Conservation (phyloP, 1,140 invertebrate species). For the Trypoxylus dichotomus region DNA sequence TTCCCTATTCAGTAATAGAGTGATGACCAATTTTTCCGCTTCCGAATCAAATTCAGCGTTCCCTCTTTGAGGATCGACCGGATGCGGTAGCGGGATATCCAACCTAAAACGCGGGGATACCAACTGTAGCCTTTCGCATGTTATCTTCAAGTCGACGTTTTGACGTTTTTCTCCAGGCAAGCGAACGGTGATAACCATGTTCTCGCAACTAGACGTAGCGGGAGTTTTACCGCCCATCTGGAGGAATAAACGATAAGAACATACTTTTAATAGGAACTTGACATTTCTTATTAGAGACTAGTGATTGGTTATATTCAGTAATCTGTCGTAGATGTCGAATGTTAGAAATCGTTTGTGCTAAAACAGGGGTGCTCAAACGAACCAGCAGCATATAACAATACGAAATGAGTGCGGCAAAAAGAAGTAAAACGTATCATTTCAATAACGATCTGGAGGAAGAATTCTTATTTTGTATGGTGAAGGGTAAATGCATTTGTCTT, state of each 20-base stretch:
- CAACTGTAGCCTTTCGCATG: slow-evolving; percentile 67
- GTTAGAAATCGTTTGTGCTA: no score
- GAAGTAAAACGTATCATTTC: no score
- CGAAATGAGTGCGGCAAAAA: no score
- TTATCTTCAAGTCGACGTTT: slow-evolving; percentile 71
- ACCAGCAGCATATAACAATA: no score
- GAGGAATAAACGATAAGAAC: slow-evolving; percentile 32
- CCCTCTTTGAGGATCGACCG: slow-evolving; percentile 75
- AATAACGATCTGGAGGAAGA: no score
- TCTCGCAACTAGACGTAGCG: slow-evolving; percentile 81
- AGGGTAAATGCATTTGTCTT: no score
- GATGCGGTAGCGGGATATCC: slow-evolving; percentile 74
- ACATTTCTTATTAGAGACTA: no score
- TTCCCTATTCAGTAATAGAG: slow-evolving; percentile 71
- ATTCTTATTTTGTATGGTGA: no score
- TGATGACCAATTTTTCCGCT: slow-evolving; percentile 68
- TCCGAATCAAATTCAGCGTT: slow-evolving; percentile 77
- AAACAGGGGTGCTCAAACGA: no score
- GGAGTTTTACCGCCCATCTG: slow-evolving; percentile 85
- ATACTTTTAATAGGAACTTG: background rate
- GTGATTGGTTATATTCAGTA: no score
- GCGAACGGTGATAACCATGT: slow-evolving; percentile 74
- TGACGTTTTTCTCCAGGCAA: slow-evolving; percentile 71
- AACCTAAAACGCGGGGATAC: slow-evolving; percentile 66
- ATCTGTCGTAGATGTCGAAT: no score